A percentile compares a stretch with the other conserved stretches of the same genome.
Conservation (phyloP, 1,140 invertebrate genomes). For the Ceratitis capitata region DNA sequence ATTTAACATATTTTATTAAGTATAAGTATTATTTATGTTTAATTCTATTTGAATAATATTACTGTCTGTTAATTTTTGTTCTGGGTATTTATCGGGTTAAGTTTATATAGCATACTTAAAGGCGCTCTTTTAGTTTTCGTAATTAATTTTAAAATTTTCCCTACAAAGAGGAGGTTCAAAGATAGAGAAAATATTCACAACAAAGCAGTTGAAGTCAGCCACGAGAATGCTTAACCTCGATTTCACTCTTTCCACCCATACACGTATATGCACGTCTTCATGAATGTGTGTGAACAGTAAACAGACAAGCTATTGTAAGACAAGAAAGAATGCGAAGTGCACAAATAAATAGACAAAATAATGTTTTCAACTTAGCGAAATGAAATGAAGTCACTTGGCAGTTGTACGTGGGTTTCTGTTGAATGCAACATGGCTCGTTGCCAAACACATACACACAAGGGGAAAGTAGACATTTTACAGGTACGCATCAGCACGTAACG, state of each 20-base stretch:
- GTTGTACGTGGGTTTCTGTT: background rate
- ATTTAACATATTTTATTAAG: too few species aligned
- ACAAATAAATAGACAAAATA: slow-evolving; percentile 35
- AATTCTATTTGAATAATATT: too few species aligned
- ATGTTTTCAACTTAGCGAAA: slow-evolving; percentile 34
- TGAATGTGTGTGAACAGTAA: background rate
- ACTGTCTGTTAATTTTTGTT: too few species aligned
- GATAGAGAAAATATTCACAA: background rate
- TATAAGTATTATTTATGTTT: too few species aligned
- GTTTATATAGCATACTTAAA: too few species aligned
- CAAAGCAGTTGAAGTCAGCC: slow-evolving; percentile 15
- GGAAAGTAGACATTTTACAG: background rate
- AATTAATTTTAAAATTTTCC: too few species aligned
- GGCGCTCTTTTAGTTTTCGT: too few species aligned
- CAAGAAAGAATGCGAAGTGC: background rate
- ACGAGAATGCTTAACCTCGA: slow-evolving; percentile 16
- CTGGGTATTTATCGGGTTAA: too few species aligned
- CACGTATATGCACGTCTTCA: background rate
- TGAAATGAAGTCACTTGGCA: slow-evolving; percentile 33
- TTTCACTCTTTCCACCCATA: background rate
- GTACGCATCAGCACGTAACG: background rate
- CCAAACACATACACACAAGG: background rate
- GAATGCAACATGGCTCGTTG: background rate
- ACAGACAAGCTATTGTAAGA: background rate
- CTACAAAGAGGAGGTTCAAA: too few species aligned